Percentiles rank a stretch among this genome's conserved stretches.
Evolutionary conservation across 2,888 invertebrate genomes (phyloP).

Genomic region (Saturnia pavonia): DNA sequence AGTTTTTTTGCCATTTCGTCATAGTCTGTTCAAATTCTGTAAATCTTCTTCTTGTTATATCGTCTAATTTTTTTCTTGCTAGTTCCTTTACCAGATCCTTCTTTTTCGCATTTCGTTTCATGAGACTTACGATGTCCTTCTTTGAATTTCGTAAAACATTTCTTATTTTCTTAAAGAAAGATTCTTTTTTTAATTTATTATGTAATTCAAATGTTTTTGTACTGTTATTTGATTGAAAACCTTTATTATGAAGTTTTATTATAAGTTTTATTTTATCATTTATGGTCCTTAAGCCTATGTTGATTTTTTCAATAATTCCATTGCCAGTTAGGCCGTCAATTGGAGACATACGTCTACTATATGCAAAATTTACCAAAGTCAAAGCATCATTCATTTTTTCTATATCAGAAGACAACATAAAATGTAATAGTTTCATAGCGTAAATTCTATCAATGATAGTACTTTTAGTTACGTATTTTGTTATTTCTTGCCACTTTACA

Average conservation of each 20-base stretch:
- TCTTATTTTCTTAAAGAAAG: conserved; percentile 54
- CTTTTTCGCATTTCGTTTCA: conserved; percentile 46
- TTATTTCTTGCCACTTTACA: conserved; percentile 44
- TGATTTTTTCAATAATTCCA: conserved; percentile 40
- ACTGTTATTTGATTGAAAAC: conserved; percentile 4
- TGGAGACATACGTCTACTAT: conserved; percentile 47
- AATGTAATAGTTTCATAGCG: conserved; percentile 55
- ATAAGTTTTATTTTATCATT: conserved; percentile 41
- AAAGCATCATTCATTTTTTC: conserved; percentile 51
- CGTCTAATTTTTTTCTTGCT: conserved; percentile 46
- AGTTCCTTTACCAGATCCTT: conserved; percentile 48
- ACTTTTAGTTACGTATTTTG: conserved; percentile 35
- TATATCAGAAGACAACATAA: conserved; percentile 48
- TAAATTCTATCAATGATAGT: conserved; percentile 43
- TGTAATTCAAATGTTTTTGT: conserved; percentile 14
- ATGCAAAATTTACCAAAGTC: conserved; percentile 43
- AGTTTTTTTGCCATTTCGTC: conserved; percentile 56
- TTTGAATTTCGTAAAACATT: conserved; percentile 53
- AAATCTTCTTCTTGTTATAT: conserved; percentile 44
- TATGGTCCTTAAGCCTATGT: conserved; percentile 38
- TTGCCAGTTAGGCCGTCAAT: conserved; percentile 37
- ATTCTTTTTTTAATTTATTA: conserved; percentile 39
- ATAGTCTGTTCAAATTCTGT: conserved; percentile 50
- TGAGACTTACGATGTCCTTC: conserved; percentile 44
- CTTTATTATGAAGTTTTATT: conserved; percentile 25